Evolutionary conservation across 2,113 vertebrate species (phyloP).

Genomic region (Candoia aspera): DNA sequence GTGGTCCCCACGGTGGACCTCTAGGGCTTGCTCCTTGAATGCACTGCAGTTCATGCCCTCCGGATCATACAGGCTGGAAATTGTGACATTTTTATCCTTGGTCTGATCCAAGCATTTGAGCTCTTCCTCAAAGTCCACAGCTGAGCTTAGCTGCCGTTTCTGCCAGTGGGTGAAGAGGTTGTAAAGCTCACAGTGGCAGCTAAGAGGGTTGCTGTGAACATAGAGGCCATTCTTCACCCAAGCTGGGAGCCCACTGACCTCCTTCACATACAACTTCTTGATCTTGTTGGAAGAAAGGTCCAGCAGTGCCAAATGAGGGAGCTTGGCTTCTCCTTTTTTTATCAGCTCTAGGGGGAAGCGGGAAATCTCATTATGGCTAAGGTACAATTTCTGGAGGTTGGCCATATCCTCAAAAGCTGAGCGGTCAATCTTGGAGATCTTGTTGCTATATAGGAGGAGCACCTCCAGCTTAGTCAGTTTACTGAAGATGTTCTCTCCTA

Average conservation of each 20-base stretch:
- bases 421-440: conserved; percentile 85
- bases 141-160: conserved; percentile 85
- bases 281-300: conserved; percentile 92
- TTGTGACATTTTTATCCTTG: conserved; percentile 54
- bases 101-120: conserved; percentile 72
- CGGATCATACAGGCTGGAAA: conserved; percentile 76
- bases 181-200: conserved; percentile 87
- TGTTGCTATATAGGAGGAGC: conserved; percentile 93
- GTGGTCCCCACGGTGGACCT: conserved; percentile 83
- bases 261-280: conserved; percentile 77
- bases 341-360: conserved; percentile 92
- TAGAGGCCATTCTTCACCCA: conserved; percentile 94
- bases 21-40: conserved; percentile 81
- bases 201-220: conserved; percentile 88
- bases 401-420: conserved; percentile 82
- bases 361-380: conserved; percentile 90
- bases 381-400: conserved; percentile 91
- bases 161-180: conserved; percentile 87
- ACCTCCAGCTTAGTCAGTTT: conserved; percentile 86
- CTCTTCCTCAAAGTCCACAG: conserved; percentile 88
- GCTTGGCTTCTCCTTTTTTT: conserved; percentile 76
- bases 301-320: conserved; percentile 85
- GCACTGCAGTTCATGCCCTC: conserved; percentile 90
- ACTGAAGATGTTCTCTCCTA: conserved; percentile 91
- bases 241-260: conserved; percentile 85